phyloP scores from a whole-genome alignment of 2,797 vertebrate genomes.

The Phrynocephalus guinanensis region DNA sequence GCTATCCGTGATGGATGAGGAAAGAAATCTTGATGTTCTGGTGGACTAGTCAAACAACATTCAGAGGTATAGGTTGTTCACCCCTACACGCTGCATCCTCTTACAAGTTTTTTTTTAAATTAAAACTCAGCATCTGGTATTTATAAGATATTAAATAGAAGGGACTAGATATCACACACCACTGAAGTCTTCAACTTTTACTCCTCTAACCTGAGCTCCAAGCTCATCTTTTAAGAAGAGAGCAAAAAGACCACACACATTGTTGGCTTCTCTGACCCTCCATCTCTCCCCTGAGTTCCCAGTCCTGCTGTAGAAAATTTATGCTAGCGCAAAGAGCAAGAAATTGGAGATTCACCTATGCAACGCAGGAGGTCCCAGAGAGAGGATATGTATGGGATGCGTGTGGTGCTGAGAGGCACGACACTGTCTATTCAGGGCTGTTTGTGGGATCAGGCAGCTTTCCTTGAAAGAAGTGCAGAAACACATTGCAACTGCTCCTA shows the following conservation, averaged over 20 bases:
- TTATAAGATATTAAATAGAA: neutral
- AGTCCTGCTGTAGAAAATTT: neutral
- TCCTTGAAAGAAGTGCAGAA: conserved; percentile 52
- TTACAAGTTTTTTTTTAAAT: too few relatives aligned
- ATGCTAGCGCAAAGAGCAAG: neutral
- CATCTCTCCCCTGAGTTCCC: neutral
- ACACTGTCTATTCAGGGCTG: neutral
- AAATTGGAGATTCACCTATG: neutral
- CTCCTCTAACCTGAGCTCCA: neutral
- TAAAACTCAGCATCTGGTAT: neutral
- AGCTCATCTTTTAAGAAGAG: neutral
- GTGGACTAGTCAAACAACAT: too few relatives aligned
- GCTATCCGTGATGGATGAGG: too few relatives aligned
- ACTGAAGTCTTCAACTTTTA: neutral
- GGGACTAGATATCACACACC: neutral
- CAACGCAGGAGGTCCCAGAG: neutral
- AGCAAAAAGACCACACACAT: neutral
- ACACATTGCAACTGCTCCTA: conserved; percentile 47
- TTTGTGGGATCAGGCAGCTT: neutral
- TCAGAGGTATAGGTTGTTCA: too few relatives aligned
- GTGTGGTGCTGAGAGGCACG: neutral
- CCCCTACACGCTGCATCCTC: too few relatives aligned
- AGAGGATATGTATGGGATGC: neutral
- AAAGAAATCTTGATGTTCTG: too few relatives aligned
- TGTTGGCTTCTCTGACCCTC: neutral